Evolutionary conservation across 2,888 invertebrate genomes (phyloP).

Genomic region (Clostera curtula): DNA sequence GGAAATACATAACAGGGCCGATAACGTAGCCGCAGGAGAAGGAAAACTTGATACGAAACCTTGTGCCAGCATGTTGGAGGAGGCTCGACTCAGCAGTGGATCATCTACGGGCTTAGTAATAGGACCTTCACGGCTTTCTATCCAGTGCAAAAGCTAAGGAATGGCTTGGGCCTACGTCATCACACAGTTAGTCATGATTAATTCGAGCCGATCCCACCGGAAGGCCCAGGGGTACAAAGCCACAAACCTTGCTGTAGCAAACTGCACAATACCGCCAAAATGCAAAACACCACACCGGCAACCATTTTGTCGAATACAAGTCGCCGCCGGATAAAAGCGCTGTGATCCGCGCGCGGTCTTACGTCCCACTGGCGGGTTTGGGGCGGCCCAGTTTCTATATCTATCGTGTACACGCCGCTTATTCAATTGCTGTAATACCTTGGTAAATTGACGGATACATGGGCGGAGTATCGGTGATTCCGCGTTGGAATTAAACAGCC

Average conservation of each 20-base stretch:
- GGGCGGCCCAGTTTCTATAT: constrained; percentile 11
- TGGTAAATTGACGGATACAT: constrained; percentile 46
- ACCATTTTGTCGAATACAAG: constrained; percentile 42
- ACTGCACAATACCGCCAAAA: constrained; percentile 63
- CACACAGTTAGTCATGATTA: too few relatives aligned
- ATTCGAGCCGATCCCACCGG: not conserved
- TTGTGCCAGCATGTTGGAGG: too few relatives aligned
- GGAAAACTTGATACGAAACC: too few relatives aligned
- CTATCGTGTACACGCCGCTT: constrained; percentile 34
- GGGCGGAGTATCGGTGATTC: constrained; percentile 25
- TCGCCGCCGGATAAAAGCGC: constrained; percentile 37
- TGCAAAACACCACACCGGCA: constrained; percentile 36
- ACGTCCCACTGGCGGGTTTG: constrained; percentile 17
- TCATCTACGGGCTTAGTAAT: too few relatives aligned
- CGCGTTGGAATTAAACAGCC: constrained; percentile 20
- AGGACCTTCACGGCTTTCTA: too few relatives aligned
- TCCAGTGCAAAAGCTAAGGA: too few relatives aligned
- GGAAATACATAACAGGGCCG: too few relatives aligned
- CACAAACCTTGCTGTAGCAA: constrained; percentile 65
- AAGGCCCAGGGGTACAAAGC: constrained; percentile 9
- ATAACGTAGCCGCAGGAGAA: too few relatives aligned
- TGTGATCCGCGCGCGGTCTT: constrained; percentile 35
- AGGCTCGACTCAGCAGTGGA: too few relatives aligned
- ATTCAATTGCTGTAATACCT: constrained; percentile 59
- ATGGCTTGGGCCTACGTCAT: too few relatives aligned